Base-by-base conservation (phyloP, 2,797 vertebrate genomes). In the Takifugu ocellatus region DNA sequence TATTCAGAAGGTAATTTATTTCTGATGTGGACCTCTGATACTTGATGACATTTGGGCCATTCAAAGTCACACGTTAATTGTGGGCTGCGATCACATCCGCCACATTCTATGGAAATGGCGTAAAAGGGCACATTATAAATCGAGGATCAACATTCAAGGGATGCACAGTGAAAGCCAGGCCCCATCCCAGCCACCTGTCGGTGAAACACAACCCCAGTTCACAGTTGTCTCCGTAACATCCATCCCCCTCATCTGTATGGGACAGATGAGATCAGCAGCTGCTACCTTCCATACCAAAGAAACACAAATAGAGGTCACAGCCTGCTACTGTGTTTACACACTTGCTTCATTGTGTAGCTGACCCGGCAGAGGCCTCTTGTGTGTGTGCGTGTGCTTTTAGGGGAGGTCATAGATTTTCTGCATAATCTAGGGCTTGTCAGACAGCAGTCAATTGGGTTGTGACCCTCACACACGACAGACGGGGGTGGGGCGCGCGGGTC, bases 1-100 rank as follows among this genome's bases (percentile, higher is more conserved):
- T 12, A 96, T 99, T 60, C 94, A 97, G 79, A 99, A 96, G 95
- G 97, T 98, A 44, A 47, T 26, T 1, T 6, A 1, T 6, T 24
- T 45, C 25, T 12, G 5, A 44, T 3, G 9, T 21, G 25, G 11
- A 46, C 6, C 17, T 29, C 21, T 42, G 11, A 14, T n/a, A 36
- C 10, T 10, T 54, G 11, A 29, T 36, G 16, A 27, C n/a, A 21
- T 14, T 36, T 12, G 27, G 26, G 9, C 14, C 5, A 10, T 11
- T 8, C 36, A 39, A 43, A 42, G 1, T 36, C 15, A 3, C 25
- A 16, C n/a, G 5, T 6, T 56, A 17, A 17, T 1, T 0, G 48
- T n/a, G 0, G 15, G 11, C 48, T 16, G 21, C 47, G 11, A 29
- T 17, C 17, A 25, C 21, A 33, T n/a, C 33, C n/a, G 5, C 4